Evolutionary conservation across 2,888 invertebrate species (phyloP).

Genomic region (Palloptera scutellata): DNA sequence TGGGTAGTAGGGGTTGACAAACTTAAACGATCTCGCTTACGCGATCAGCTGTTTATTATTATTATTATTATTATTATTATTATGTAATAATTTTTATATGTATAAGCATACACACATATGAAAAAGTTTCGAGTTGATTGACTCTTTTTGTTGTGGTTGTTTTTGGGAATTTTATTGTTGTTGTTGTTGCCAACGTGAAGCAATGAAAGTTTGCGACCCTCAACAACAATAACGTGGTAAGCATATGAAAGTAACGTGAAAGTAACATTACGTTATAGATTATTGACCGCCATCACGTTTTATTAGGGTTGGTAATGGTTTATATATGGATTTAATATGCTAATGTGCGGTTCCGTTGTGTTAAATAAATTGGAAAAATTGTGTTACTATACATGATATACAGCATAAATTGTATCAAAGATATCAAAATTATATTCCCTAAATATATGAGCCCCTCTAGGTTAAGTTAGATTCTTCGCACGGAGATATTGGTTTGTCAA

Average conservation of each 20-base stretch:
- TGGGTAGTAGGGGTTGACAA: constrained; percentile 37
- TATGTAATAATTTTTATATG: background rate
- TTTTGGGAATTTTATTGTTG: constrained; percentile 34
- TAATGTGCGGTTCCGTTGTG: background rate
- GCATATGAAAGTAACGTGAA: constrained; percentile 12
- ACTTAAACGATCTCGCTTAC: constrained; percentile 29
- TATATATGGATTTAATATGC: background rate
- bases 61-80: constrained; percentile 9
- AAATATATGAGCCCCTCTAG: no score
- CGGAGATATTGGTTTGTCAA: no score
- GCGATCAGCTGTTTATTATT: constrained; percentile 34
- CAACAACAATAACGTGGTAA: background rate
- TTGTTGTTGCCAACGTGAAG: constrained; percentile 21
- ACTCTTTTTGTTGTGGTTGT: constrained; percentile 33
- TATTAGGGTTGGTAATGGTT: constrained; percentile 30
- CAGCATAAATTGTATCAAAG: no score
- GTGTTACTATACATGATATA: no score
- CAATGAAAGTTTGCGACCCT: constrained; percentile 10
- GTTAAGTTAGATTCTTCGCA: no score
- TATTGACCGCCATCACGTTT: constrained; percentile 18
- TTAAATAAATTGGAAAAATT: no score
- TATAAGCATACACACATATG: background rate
- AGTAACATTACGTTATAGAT: constrained; percentile 33
- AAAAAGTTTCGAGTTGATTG: constrained; percentile 33
- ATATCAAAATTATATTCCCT: no score